phyloP scores from a whole-genome alignment of 1,140 invertebrate genomes.

The Aphis gossypii region DNA sequence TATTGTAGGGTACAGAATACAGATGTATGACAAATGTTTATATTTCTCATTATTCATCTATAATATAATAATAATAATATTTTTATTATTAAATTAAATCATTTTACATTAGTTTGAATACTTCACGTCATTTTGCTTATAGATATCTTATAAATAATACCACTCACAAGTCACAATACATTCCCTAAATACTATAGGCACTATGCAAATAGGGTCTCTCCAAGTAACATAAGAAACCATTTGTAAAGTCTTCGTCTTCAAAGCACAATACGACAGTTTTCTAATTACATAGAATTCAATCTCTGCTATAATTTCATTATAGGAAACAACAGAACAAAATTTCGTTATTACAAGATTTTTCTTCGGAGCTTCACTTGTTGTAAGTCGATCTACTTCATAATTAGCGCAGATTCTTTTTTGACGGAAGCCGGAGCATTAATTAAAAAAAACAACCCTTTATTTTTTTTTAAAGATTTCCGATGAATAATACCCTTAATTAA shows the following conservation, averaged over 20 bases:
- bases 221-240: neutral
- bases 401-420: slow-evolving; percentile 15
- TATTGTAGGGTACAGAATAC: neutral
- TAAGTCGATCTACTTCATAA: slow-evolving; percentile 41
- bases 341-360: neutral
- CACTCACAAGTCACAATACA: neutral
- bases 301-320: neutral
- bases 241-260: neutral
- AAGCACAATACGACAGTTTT: slow-evolving; percentile 6
- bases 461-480: neutral
- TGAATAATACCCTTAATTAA: slow-evolving; percentile 36
- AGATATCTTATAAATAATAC: neutral
- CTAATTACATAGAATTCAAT: slow-evolving; percentile 42
- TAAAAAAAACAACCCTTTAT: slow-evolving; percentile 39
- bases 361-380: neutral
- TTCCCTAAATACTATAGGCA: neutral
- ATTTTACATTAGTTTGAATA: neutral
- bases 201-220: neutral
- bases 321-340: slow-evolving; percentile 1
- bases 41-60: neutral
- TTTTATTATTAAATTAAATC: neutral
- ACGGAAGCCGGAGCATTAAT: neutral
- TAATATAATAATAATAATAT: neutral
- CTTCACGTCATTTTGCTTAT: neutral
- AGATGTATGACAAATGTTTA: neutral